These are phyloP conservation scores for Micrasema minimum DNA, from an alignment of 1,140 invertebrate genomes.

Conservation along the genomic window DNA sequence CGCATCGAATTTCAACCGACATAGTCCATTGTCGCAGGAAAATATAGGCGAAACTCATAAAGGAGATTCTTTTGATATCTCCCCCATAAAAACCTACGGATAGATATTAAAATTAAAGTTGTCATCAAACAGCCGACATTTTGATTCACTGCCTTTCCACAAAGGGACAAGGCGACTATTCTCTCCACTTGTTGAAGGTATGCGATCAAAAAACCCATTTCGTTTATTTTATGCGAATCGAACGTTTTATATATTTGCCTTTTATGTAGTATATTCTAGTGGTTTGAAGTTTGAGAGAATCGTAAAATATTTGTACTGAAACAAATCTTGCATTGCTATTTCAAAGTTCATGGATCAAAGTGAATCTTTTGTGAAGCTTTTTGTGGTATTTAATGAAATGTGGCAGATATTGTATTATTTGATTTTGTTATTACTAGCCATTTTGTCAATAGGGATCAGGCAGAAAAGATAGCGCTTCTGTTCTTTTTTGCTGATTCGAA, in stretches of 20 bases:
- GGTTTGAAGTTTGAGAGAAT: no score
- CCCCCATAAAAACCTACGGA: slow-evolving; percentile 16
- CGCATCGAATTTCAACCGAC: background rate
- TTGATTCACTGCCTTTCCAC: slow-evolving; percentile 36
- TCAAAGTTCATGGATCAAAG: no score
- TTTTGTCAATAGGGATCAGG: no score
- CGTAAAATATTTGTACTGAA: no score
- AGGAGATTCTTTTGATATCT: slow-evolving; percentile 7
- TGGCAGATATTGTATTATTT: no score
- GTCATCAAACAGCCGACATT: slow-evolving; percentile 14
- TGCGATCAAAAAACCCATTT: slow-evolving; percentile 45
- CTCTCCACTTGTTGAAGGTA: slow-evolving; percentile 49
- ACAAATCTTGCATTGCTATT: no score
- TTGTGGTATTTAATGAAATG: no score
- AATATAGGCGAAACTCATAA: slow-evolving; percentile 19
- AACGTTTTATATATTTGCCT: slow-evolving; percentile 15
- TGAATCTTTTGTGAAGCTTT: no score
- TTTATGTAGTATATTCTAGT: background rate
- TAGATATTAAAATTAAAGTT: slow-evolving; percentile 40
- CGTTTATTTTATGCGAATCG: slow-evolving; percentile 12
- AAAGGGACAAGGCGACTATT: slow-evolving; percentile 9
- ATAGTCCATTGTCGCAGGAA: slow-evolving; percentile 11
- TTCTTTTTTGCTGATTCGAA: no score
- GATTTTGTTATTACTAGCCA: no score
- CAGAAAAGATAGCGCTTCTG: no score